A percentile compares a stretch with the other conserved stretches of the same genome.
Conservation (phyloP, 1,140 invertebrate genomes). For the Scaptomyza montana region DNA sequence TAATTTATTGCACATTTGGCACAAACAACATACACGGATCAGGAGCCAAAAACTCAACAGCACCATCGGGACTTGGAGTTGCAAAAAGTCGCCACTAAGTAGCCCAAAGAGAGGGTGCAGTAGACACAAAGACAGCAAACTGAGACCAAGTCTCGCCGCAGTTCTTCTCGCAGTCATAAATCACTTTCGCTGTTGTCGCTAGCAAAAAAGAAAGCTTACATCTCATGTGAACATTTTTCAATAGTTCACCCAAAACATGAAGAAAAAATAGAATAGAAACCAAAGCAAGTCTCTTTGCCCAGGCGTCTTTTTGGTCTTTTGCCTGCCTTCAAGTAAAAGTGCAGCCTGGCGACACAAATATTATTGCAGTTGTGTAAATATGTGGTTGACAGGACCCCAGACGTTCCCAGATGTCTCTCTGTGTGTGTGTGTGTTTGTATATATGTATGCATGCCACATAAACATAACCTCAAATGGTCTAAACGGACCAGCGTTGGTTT, state of each 20-base stretch:
- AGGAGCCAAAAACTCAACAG: constrained; percentile 48
- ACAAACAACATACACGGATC: constrained; percentile 57
- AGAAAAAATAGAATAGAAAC: neutral
- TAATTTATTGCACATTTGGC: constrained; percentile 79
- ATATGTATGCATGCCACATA: constrained; percentile 63
- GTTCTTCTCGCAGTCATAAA: constrained; percentile 58
- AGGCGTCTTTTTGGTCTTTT: constrained; percentile 38
- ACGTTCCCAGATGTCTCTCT: constrained; percentile 39
- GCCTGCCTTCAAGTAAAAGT: constrained; percentile 51
- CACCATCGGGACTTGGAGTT: constrained; percentile 43
- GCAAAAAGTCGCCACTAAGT: constrained; percentile 43
- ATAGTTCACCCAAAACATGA: constrained; percentile 23
- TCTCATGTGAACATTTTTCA: constrained; percentile 66
- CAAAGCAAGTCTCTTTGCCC: constrained; percentile 13
- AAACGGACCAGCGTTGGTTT: constrained; percentile 16
- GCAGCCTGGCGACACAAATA: constrained; percentile 71
- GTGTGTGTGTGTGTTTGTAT: constrained; percentile 51
- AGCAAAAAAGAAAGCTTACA: constrained; percentile 29
- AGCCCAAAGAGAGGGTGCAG: constrained; percentile 22
- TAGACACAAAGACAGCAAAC: constrained; percentile 16
- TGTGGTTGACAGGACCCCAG: constrained; percentile 41
- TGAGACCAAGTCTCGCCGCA: constrained; percentile 54
- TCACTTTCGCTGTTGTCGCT: constrained; percentile 63
- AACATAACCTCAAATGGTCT: constrained; percentile 65
- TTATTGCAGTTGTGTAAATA: constrained; percentile 81